Conservation (phyloP, 53 echinoderm and acorn worm genomes). For the Echinometra lucunter region DNA sequence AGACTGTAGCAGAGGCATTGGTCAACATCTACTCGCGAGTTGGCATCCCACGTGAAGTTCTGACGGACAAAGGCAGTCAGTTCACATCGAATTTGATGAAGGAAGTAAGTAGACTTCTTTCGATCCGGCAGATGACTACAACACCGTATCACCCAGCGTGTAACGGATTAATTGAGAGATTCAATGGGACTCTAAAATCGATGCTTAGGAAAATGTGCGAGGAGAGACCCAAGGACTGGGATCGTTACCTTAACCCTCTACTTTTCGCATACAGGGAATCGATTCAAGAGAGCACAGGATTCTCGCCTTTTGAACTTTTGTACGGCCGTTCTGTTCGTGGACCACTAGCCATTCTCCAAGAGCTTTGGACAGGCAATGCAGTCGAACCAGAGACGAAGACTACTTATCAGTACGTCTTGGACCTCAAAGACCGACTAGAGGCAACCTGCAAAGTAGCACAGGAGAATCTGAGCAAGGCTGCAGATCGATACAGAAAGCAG, state of each 20-base stretch:
- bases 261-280: conserved; percentile 71
- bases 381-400: conserved; percentile 43
- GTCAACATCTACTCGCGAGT: conserved; percentile 2
- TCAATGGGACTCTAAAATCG: conserved; percentile 62
- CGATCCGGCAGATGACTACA: conserved; percentile 66
- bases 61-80: conserved; percentile 70
- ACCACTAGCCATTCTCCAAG: conserved; percentile 64
- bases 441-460: conserved; percentile 52
- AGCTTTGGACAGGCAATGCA: conserved; percentile 63
- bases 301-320: conserved; percentile 70
- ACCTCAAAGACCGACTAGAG: conserved; percentile 51
- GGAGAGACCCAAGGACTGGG: conserved; percentile 72
- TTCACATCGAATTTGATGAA: conserved; percentile 71
- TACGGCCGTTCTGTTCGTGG: conserved; percentile 68
- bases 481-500: conserved; percentile 52
- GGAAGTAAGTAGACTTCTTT: conserved; percentile 67
- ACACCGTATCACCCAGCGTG: conserved; percentile 68
- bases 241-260: conserved; percentile 65
- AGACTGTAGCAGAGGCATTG: conserved; percentile 38
- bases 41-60: conserved; percentile 70
- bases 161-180: conserved; percentile 69
- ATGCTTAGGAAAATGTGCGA: conserved; percentile 73
- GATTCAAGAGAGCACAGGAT: conserved; percentile 62
- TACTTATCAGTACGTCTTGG: conserved; percentile 65
- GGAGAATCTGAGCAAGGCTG: conserved; percentile 20